Percentiles rank a stretch among this genome's conserved stretches.
Conservation (phyloP, 2,797 vertebrate species). For the Brotula barbata region DNA sequence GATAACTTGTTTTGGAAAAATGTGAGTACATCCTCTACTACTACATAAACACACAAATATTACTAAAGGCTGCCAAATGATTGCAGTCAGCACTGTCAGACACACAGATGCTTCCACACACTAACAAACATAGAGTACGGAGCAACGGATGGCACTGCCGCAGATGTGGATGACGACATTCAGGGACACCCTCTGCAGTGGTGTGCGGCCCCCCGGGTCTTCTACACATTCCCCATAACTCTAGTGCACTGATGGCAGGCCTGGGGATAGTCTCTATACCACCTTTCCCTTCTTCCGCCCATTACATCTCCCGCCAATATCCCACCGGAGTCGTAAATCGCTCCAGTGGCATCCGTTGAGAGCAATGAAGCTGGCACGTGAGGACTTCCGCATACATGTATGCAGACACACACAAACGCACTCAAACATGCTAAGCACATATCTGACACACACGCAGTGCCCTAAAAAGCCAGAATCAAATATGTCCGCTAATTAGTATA, state of each 20-base stretch:
- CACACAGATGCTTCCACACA: no score
- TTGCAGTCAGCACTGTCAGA: no score
- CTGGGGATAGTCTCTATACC: constrained; percentile 41
- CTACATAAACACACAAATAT: no score
- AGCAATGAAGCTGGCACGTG: constrained; percentile 50
- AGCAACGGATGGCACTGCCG: constrained; percentile 15
- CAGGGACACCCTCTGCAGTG: constrained; percentile 56
- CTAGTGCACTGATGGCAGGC: constrained; percentile 36
- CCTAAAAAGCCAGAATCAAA: constrained; percentile 10
- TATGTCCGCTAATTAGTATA: constrained; percentile 23
- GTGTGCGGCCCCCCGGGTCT: constrained; percentile 38
- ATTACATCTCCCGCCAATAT: constrained; percentile 18
- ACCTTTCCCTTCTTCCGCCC: neutral
- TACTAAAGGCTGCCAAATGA: no score
- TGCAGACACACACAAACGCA: constrained; percentile 9
- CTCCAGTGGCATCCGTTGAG: constrained; percentile 22
- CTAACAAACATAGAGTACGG: constrained; percentile 7
- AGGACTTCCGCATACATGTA: constrained; percentile 16
- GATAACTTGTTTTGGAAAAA: no score
- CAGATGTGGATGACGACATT: constrained; percentile 62
- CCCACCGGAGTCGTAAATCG: constrained; percentile 52
- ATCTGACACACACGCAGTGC: neutral
- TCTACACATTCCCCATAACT: constrained; percentile 53
- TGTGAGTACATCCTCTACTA: no score
- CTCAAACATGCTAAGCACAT: constrained; percentile 19